Evolutionary conservation across 1,140 invertebrate genomes (phyloP).

Genomic region (Cotesia typhae): DNA sequence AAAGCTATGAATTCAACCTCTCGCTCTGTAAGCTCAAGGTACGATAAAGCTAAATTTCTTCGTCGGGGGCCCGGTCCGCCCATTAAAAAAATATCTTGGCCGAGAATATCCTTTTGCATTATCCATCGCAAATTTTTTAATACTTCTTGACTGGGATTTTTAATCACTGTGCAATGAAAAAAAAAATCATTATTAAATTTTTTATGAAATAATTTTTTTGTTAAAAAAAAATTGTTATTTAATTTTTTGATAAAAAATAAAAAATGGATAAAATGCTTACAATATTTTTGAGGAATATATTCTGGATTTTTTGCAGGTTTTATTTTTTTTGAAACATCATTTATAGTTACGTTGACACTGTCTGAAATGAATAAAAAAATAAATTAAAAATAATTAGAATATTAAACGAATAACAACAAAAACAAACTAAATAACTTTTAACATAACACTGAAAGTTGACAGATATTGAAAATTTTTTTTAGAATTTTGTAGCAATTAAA

Average conservation of each 20-base stretch:
- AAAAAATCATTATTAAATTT: conserved; percentile 44
- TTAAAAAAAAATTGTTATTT: not conserved
- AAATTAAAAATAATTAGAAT: not conserved
- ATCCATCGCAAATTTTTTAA: conserved; percentile 90
- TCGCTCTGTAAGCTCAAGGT: conserved; percentile 84
- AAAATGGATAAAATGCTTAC: conserved; percentile 69
- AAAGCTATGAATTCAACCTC: conserved; percentile 94
- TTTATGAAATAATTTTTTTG: not conserved
- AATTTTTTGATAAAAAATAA: conserved; percentile 38
- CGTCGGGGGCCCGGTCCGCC: conserved; percentile 86
- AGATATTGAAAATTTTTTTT: too few species aligned
- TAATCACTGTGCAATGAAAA: conserved; percentile 46
- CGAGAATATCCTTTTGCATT: conserved; percentile 90
- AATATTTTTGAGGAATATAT: conserved; percentile 85
- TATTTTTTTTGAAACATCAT: conserved; percentile 76
- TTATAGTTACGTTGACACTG: conserved; percentile 72
- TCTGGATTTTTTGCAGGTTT: conserved; percentile 74
- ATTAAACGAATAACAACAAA: conserved; percentile 22
- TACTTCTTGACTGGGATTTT: conserved; percentile 72
- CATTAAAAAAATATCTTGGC: conserved; percentile 95
- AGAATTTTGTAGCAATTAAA: too few species aligned
- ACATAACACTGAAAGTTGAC: not conserved
- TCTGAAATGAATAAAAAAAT: conserved; percentile 42
- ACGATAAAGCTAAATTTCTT: conserved; percentile 84
- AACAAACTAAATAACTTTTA: not conserved